Conservation (phyloP, 64 coral and sea anemone genomes). For the Trachythela sp. region DNA sequence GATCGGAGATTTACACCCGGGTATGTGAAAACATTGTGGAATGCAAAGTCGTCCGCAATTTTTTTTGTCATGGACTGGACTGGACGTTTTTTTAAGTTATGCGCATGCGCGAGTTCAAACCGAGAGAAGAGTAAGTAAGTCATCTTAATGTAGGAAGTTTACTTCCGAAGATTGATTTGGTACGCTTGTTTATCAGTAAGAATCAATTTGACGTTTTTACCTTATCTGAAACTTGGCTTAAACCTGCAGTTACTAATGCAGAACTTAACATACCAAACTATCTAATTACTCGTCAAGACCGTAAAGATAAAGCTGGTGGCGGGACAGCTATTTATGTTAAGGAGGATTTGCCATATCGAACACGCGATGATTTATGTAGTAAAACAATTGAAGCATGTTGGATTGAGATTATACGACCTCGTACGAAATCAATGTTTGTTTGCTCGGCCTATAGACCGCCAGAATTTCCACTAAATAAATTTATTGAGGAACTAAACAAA, state of each 20-base stretch:
- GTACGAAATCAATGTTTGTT: neutral
- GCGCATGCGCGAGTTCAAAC: too few relatives aligned
- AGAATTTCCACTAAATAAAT: neutral
- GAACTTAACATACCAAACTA: neutral
- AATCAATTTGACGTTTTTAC: neutral
- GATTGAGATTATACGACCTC: neutral
- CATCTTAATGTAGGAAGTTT: neutral
- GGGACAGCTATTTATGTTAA: neutral
- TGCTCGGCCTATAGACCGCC: neutral
- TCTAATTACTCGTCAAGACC: neutral
- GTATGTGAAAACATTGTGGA: too few relatives aligned
- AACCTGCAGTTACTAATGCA: neutral
- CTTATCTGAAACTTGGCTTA: neutral
- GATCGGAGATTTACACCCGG: too few relatives aligned
- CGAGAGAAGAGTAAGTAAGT: too few relatives aligned
- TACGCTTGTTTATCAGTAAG: neutral
- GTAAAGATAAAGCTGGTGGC: neutral
- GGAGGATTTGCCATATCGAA: neutral
- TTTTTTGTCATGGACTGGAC: too few relatives aligned
- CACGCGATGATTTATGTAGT: neutral
- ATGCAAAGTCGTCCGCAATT: too few relatives aligned
- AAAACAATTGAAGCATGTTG: neutral
- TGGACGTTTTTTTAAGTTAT: too few relatives aligned
- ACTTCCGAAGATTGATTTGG: neutral
- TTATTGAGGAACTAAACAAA: too few relatives aligned